These are phyloP conservation scores for Saimiri boliviensis DNA, from an alignment of 2,113 vertebrate genomes.

Conservation along the genomic window DNA sequence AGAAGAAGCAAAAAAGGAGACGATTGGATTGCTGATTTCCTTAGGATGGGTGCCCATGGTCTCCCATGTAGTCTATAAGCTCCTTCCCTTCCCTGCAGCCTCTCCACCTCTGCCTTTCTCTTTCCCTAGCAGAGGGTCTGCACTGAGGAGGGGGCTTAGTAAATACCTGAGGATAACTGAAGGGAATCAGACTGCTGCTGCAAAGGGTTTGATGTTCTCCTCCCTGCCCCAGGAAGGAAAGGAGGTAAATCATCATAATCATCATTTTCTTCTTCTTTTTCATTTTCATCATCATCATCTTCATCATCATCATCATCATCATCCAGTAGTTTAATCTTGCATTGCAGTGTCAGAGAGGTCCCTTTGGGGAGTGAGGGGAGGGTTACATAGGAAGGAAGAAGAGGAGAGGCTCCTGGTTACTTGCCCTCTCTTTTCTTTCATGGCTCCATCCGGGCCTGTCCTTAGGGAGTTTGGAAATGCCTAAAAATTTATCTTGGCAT, in stretches of 20 bases:
- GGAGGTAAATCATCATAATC: not conserved
- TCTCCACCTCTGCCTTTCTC: not conserved
- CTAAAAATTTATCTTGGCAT: not conserved
- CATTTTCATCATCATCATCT: no score
- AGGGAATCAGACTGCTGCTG: not conserved
- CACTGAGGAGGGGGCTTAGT: not conserved
- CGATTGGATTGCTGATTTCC: not conserved
- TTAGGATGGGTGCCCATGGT: not conserved
- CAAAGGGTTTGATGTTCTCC: not conserved
- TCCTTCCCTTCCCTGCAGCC: not conserved
- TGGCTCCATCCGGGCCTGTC: not conserved
- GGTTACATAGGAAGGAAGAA: not conserved
- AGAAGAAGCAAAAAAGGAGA: not conserved
- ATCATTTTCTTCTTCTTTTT: no score
- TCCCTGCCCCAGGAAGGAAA: not conserved
- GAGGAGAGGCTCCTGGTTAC: not conserved
- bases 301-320: no score
- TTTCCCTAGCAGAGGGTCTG: not conserved
- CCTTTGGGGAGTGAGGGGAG: not conserved
- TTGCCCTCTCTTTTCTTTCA: not conserved
- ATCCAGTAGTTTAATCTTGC: not conserved
- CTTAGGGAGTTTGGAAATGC: constrained; percentile 10
- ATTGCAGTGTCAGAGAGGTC: not conserved
- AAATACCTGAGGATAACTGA: not conserved
- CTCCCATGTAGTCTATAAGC: not conserved